These are phyloP conservation scores for Laupala kohalensis DNA, from an alignment of 1,140 invertebrate genomes.

Conservation along the genomic window DNA sequence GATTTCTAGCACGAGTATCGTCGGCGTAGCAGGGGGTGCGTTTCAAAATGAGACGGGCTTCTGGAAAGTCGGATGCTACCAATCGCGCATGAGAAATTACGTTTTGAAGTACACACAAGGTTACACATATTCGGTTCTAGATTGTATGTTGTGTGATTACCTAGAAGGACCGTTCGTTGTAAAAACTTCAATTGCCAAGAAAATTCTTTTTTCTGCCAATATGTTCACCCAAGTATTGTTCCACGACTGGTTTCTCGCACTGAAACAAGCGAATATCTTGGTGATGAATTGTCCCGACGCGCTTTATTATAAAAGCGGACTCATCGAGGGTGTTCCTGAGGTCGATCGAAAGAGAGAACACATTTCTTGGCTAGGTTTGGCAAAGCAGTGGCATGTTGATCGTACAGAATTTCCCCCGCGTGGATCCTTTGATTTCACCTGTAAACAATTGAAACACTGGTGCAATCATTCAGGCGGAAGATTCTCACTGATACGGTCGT, in stretches of 20 bases:
- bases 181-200: conserved; percentile 12
- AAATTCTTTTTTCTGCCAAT: conserved; percentile 15
- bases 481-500: conserved; percentile 15
- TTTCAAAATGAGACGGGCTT: conserved; percentile 20
- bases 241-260: conserved; percentile 23
- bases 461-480: conserved; percentile 13
- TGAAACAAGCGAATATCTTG: conserved; percentile 14
- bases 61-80: conserved; percentile 25
- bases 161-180: conserved; percentile 23
- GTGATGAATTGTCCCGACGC: conserved; percentile 22
- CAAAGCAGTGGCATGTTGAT: conserved; percentile 18
- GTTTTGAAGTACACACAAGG: conserved; percentile 21
- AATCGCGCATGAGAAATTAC: conserved; percentile 21
- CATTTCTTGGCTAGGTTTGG: conserved; percentile 15
- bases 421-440: conserved; percentile 16
- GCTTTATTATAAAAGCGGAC: conserved; percentile 20
- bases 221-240: conserved; percentile 17
- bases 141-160: conserved; percentile 26
- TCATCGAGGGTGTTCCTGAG: neutral
- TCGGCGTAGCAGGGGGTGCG: conserved; percentile 20
- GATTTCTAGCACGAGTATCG: conserved; percentile 15
- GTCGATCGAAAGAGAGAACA: conserved; percentile 1
- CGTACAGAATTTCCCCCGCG: conserved; percentile 14
- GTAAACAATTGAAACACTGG: conserved; percentile 15
- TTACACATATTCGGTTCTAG: conserved; percentile 22